Conservation (phyloP, 2,888 invertebrate genomes). For the Aporophyla nigra region DNA sequence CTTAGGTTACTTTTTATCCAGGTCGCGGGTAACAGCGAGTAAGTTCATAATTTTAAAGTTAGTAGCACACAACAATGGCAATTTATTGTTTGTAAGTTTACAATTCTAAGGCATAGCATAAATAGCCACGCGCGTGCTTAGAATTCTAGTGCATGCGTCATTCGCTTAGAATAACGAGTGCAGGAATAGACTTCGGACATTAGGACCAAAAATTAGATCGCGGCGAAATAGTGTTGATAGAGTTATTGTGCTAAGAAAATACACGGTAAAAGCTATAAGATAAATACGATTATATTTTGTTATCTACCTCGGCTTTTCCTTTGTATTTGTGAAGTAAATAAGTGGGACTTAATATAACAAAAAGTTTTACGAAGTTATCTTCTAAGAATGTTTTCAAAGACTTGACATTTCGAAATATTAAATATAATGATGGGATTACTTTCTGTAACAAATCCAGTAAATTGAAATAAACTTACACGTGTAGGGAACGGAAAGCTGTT, state of each 20-base stretch:
- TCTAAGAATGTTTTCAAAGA: neutral
- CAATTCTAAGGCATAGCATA: constrained; percentile 45
- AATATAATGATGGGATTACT: neutral
- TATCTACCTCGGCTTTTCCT: neutral
- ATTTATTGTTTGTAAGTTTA: constrained; percentile 28
- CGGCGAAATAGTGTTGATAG: constrained; percentile 25
- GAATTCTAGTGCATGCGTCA: constrained; percentile 61
- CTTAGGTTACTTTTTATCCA: neutral
- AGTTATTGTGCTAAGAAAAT: constrained; percentile 20
- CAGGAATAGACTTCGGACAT: constrained; percentile 49
- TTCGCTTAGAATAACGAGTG: constrained; percentile 42
- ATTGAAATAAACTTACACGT: neutral
- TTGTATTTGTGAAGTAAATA: neutral
- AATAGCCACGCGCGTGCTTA: constrained; percentile 46
- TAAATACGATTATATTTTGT: neutral
- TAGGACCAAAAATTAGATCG: constrained; percentile 51
- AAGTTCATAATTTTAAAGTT: neutral
- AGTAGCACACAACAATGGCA: neutral
- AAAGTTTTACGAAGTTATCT: neutral
- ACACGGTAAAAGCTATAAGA: neutral
- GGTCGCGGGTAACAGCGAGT: neutral
- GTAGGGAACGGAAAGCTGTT: neutral
- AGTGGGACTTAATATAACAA: neutral
- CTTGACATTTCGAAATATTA: neutral
- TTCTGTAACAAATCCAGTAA: neutral